phyloP scores from a whole-genome alignment of 2,797 vertebrate species.

The Eutrigla gurnardus region DNA sequence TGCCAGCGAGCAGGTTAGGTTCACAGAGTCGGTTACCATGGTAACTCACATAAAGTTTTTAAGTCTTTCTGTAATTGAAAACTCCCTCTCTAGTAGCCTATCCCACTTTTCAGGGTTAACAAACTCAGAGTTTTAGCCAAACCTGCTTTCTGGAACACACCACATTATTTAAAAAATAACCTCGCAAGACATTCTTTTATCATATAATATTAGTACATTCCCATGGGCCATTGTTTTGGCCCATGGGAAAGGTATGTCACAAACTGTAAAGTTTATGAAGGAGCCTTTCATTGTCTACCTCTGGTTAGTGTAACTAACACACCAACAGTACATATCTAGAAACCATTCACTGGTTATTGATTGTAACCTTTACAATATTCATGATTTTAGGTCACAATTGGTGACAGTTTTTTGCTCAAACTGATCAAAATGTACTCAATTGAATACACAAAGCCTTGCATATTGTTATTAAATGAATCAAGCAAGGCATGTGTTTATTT shows the following conservation, averaged over 20 bases:
- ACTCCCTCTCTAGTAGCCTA: too few species aligned
- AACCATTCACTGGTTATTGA: constrained; percentile 41
- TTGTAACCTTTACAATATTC: constrained; percentile 25
- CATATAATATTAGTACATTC: not conserved
- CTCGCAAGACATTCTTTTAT: too few species aligned
- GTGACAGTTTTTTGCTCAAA: not conserved
- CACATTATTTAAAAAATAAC: too few species aligned
- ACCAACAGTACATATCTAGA: constrained; percentile 20
- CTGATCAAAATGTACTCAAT: constrained; percentile 14
- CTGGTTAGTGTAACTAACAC: constrained; percentile 5
- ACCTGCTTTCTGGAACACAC: too few species aligned
- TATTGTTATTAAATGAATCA: constrained; percentile 4
- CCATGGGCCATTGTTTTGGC: too few species aligned
- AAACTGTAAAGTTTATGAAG: not conserved
- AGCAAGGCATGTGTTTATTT: not conserved
- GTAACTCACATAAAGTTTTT: too few species aligned
- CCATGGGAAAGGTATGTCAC: not conserved
- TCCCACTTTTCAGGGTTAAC: too few species aligned
- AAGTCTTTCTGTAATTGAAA: too few species aligned
- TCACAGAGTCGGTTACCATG: too few species aligned
- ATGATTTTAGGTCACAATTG: constrained; percentile 10
- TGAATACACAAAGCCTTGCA: constrained; percentile 20
- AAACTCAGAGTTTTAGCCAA: too few species aligned
- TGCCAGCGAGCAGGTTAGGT: too few species aligned
- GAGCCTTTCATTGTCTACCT: constrained; percentile 25